Conservation (phyloP, 2,797 vertebrate genomes). For the Helostoma temminkii region DNA sequence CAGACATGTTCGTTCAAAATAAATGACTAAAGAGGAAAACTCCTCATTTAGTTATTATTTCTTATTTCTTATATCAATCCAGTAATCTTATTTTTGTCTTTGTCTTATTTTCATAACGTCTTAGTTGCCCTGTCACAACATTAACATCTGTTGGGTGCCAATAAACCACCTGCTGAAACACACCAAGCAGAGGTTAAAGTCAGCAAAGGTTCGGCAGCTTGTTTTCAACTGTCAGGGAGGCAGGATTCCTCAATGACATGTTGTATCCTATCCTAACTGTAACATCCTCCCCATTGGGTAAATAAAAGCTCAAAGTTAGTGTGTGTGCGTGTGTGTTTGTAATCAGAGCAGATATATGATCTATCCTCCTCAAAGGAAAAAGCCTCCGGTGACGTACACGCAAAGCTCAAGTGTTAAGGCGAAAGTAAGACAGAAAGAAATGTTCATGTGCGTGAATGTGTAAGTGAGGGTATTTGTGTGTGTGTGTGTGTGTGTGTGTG, state of each 20-base stretch:
- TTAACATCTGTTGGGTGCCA: constrained; percentile 41
- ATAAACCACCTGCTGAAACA: constrained; percentile 49
- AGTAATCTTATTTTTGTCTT: too few species aligned
- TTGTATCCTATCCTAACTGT: constrained; percentile 80
- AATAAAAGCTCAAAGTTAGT: constrained; percentile 71
- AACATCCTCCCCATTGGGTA: constrained; percentile 83
- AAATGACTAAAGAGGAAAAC: too few species aligned
- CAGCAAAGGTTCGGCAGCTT: constrained; percentile 63
- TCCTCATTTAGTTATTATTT: too few species aligned
- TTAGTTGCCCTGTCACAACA: constrained; percentile 47
- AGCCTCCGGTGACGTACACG: constrained; percentile 53
- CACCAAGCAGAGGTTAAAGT: constrained; percentile 52
- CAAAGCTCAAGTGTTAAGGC: constrained; percentile 30
- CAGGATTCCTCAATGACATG: constrained; percentile 82
- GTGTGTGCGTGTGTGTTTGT: constrained; percentile 34
- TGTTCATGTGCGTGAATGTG: constrained; percentile 23
- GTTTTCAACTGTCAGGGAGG: constrained; percentile 79
- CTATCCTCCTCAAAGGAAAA: constrained; percentile 47
- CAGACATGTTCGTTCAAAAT: too few species aligned
- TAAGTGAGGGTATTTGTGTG: constrained; percentile 27
- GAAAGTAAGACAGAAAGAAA: constrained; percentile 32
- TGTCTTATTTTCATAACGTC: constrained; percentile 42
- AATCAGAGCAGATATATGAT: constrained; percentile 68
- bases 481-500: constrained; percentile 9
- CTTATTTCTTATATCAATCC: too few species aligned